A percentile compares a stretch with the other conserved stretches of the same genome.
phyloP scores from a whole-genome alignment of 2,888 invertebrate genomes.

The Acleris holmiana region DNA sequence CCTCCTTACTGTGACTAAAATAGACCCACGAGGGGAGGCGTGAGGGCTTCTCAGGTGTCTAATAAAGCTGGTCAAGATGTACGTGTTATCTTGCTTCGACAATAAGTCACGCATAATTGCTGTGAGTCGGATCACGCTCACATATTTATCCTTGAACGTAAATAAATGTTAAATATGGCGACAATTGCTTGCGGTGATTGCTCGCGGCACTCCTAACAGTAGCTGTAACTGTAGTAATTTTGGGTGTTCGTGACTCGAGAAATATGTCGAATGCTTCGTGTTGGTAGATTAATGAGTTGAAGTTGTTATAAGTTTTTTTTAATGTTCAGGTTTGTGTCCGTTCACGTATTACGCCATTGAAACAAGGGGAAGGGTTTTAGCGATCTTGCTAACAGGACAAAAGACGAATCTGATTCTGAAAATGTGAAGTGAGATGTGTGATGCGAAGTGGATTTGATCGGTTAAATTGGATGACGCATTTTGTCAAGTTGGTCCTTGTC shows the following conservation, averaged over 20 bases:
- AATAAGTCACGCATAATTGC: constrained; percentile 84
- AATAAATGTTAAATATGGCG: constrained; percentile 66
- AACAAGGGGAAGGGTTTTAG: no score
- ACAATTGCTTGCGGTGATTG: constrained; percentile 66
- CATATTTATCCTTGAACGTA: constrained; percentile 76
- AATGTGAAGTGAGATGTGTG: no score
- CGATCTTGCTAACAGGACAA: no score
- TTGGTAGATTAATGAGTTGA: background rate
- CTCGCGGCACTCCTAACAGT: constrained; percentile 51
- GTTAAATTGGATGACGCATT: no score
- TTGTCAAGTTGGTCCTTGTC: no score
- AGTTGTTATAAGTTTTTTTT: background rate
- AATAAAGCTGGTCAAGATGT: constrained; percentile 58
- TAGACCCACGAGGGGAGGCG: constrained; percentile 26
- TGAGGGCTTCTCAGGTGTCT: constrained; percentile 46
- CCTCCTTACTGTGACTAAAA: constrained; percentile 30
- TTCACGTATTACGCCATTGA: no score
- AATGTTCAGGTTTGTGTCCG: no score
- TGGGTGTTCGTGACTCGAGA: constrained; percentile 45
- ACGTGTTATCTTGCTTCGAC: constrained; percentile 80
- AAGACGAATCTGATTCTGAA: no score
- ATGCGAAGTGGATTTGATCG: no score
- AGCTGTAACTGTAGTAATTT: constrained; percentile 47
- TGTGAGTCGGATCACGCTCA: constrained; percentile 71
- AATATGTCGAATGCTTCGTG: constrained; percentile 26